These are phyloP conservation scores for Ladona fulva DNA, from an alignment of 1,140 invertebrate genomes.

Conservation along the genomic window DNA sequence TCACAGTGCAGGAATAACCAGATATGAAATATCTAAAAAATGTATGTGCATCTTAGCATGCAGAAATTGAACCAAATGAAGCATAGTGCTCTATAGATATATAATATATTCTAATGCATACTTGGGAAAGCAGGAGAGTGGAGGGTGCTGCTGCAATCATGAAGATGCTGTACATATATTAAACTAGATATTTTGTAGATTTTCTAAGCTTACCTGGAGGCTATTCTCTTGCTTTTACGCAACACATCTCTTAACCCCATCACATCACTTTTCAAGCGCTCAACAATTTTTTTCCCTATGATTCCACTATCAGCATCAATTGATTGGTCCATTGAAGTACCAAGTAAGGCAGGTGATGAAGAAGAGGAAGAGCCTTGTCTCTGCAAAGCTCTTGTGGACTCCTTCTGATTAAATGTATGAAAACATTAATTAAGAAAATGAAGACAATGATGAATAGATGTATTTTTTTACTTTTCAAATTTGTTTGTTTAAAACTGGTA, in stretches of 20 bases:
- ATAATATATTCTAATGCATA: no score
- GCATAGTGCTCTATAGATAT: no score
- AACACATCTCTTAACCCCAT: constrained; percentile 62
- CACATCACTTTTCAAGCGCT: constrained; percentile 71
- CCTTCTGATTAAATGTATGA: neutral
- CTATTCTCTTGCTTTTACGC: constrained; percentile 44
- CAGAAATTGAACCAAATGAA: no score
- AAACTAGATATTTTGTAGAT: neutral
- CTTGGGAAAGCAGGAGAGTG: no score
- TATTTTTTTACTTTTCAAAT: no score
- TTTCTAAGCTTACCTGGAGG: constrained; percentile 25
- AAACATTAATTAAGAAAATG: no score
- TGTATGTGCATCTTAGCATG: no score
- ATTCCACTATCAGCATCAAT: constrained; percentile 14
- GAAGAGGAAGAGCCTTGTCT: neutral
- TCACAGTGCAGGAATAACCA: no score
- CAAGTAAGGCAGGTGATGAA: constrained; percentile 9
- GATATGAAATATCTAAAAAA: no score
- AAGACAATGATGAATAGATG: no score
- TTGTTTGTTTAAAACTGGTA: no score
- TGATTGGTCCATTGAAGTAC: neutral
- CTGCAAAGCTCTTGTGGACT: neutral
- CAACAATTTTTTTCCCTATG: constrained; percentile 47
- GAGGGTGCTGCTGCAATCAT: neutral
- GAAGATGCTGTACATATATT: neutral